phyloP scores from a whole-genome alignment of 2,888 invertebrate genomes.

The Latheticus oryzae region DNA sequence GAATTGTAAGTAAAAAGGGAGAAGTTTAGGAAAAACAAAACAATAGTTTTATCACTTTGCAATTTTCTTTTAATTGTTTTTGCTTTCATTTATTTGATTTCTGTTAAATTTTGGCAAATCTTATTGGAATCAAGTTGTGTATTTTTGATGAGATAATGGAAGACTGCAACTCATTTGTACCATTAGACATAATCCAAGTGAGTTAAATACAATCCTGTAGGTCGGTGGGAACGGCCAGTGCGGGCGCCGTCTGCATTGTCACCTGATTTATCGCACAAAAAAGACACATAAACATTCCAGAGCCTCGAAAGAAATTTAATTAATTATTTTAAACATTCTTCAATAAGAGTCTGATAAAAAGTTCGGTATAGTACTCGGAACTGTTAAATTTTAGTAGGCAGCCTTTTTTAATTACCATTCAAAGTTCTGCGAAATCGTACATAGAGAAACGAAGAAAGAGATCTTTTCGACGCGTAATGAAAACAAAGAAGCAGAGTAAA shows the following conservation, averaged over 20 bases:
- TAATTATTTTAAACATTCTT: constrained; percentile 67
- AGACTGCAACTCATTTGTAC: no score
- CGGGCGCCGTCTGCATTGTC: constrained; percentile 61
- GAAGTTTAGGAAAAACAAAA: no score
- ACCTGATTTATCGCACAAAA: constrained; percentile 65
- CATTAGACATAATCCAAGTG: no score
- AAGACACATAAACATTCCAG: constrained; percentile 64
- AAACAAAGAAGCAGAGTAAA: constrained; percentile 62
- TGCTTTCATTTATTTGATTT: no score
- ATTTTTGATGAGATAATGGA: no score
- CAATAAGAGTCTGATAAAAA: constrained; percentile 65
- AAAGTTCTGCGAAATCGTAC: constrained; percentile 58
- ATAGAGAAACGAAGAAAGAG: constrained; percentile 31
- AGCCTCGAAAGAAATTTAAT: constrained; percentile 65
- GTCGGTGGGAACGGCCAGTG: constrained; percentile 60
- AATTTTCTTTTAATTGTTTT: no score
- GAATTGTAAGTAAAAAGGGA: no score
- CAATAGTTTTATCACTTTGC: no score
- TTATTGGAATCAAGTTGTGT: no score
- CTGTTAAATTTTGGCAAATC: no score
- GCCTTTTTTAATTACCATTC: constrained; percentile 60
- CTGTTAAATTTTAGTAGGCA: constrained; percentile 63
- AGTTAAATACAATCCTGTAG: constrained; percentile 48
- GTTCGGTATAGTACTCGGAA: constrained; percentile 65
- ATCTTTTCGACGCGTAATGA: constrained; percentile 56